Conservation (phyloP, 2,797 vertebrate species). For the Anolis apletophallus region DNA sequence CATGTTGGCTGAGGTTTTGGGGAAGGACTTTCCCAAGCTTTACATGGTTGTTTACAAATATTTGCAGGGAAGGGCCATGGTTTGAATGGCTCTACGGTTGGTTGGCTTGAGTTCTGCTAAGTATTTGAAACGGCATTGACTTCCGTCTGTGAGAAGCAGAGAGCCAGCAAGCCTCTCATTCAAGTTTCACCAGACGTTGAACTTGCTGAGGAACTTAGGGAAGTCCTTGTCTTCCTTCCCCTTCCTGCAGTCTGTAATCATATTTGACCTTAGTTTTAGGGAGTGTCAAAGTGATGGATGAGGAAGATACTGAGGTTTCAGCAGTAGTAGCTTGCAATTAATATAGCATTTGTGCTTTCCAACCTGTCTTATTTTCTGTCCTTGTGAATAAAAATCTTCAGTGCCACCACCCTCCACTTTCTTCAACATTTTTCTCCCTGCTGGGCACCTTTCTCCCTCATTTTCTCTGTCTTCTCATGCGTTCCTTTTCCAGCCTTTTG, state of each 20-base stretch:
- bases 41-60: too few species aligned
- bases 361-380: neutral
- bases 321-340: neutral
- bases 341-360: neutral
- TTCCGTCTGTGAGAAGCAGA: neutral
- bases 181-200: neutral
- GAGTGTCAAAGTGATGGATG: neutral
- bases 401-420: too few species aligned
- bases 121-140: too few species aligned
- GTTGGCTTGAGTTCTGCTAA: neutral
- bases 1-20: too few species aligned
- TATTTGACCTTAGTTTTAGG: neutral
- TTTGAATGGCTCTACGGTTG: too few species aligned
- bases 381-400: neutral
- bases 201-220: neutral
- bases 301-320: neutral
- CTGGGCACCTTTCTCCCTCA: too few species aligned
- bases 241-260: too few species aligned
- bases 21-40: too few species aligned
- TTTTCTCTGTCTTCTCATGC: too few species aligned
- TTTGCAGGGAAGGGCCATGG: neutral
- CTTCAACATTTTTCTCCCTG: rapidly evolving
- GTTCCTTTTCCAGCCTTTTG: neutral
- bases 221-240: too few species aligned
- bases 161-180: too few species aligned